Base-by-base conservation (phyloP, 1,140 invertebrate species). In the Sarcophaga bullata region DNA sequence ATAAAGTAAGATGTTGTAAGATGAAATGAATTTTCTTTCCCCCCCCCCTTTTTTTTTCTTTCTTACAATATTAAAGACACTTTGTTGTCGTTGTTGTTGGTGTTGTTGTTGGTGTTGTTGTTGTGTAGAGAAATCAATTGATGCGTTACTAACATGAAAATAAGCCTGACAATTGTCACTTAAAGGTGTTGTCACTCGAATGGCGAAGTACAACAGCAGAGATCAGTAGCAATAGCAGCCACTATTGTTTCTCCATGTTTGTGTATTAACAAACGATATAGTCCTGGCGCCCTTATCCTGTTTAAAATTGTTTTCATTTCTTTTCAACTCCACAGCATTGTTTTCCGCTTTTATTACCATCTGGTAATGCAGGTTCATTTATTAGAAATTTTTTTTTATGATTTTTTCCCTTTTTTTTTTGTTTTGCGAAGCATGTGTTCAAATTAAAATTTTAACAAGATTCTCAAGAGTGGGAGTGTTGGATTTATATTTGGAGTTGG, bases 131-230 rank as follows among this genome's bases (percentile, higher is more conserved):
- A 72, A 52, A 78, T 78, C 75, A 78, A 78, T 52, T 78, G 75
- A 78, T 78, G 75, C 75, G 75, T 78, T 52, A 78, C 75, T 78
- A 78, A 78, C 75, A 78, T 15, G 75, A 78, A 78, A 78, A 78
- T 78, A 78, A 78, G 75, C 75, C 25, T 78, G n/a, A 52, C 75
- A 78, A 78, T 68, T 68, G 62, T 68, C 62, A 68, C 62, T 68
- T 68, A 68, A 68, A 68, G 62, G 62, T 68, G 62, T 37, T 37
- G 25, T 68, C 62, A 68, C 17, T 37, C 25, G 25, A 37, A 37
- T 37, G 25, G 25, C 1, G 25, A 37, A 37, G 25, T 37, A 2
- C 25, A 37, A 37, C 4, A 37, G 25, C 25, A 37, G 25, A 37
- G 25, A 52, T 13, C 50, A 13, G 50, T 52, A 52, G 13, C 1